Conservation (phyloP, 2,797 vertebrate genomes). For the Tolypeutes matacus region DNA sequence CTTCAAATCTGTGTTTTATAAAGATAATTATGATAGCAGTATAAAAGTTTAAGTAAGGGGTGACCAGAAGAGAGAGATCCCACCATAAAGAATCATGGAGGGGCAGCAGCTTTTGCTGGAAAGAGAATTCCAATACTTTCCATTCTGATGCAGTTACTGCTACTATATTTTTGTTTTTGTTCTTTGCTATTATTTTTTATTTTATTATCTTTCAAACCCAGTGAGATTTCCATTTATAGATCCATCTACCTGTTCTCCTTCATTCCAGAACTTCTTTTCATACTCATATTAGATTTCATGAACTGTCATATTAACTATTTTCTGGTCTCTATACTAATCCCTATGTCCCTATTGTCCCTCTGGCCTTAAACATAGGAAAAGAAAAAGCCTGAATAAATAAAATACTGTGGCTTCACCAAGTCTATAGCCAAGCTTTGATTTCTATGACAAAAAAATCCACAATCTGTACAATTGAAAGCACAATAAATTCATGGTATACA, state of each 20-base stretch:
- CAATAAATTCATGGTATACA: too few species aligned
- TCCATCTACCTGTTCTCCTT: too few species aligned
- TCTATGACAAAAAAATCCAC: neutral
- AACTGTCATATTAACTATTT: too few species aligned
- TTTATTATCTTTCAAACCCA: neutral
- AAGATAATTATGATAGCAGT: neutral
- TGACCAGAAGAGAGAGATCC: fast-evolving
- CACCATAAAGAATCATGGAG: too few species aligned
- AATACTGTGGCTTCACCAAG: neutral
- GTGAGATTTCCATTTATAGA: too few species aligned
- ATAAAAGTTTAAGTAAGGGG: neutral
- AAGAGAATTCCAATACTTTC: neutral
- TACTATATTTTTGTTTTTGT: neutral
- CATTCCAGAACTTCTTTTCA: too few species aligned
- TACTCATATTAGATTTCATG: neutral
- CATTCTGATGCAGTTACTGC: too few species aligned
- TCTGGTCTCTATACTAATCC: too few species aligned
- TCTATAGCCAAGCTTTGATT: neutral
- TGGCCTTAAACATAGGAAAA: neutral
- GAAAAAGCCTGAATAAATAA: neutral
- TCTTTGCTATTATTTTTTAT: neutral
- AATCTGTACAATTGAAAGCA: too few species aligned
- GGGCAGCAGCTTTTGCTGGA: neutral
- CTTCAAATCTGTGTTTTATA: neutral
- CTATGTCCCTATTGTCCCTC: neutral